phyloP scores from a whole-genome alignment of 2,797 vertebrate species.

The Rhinatrema bivittatum region DNA sequence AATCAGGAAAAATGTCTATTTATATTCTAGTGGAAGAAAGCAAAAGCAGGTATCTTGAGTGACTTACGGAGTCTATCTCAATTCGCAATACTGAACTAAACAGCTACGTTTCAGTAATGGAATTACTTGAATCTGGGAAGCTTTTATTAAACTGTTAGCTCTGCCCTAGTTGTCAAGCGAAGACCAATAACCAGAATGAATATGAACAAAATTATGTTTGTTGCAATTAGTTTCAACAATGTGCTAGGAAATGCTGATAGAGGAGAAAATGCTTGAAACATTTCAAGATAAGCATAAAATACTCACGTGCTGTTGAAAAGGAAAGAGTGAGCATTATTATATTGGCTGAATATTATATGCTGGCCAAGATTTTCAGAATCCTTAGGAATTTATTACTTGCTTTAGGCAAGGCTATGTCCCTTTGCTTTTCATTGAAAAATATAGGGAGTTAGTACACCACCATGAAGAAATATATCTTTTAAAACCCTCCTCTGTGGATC shows the following conservation, averaged over 20 bases:
- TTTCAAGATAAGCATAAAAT: background rate
- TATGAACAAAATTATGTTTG: slow-evolving; percentile 1
- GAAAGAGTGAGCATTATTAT: too few species aligned
- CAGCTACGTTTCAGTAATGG: slow-evolving; percentile 6
- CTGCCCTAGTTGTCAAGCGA: slow-evolving; percentile 3
- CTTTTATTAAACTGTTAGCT: background rate
- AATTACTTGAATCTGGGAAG: background rate
- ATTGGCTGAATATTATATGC: too few species aligned
- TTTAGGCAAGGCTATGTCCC: background rate
- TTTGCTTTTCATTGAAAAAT: too few species aligned
- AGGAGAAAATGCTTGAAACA: background rate
- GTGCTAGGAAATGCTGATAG: background rate
- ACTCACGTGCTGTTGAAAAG: background rate
- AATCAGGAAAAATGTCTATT: background rate
- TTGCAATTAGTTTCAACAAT: background rate
- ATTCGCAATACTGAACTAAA: too few species aligned
- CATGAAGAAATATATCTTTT: too few species aligned
- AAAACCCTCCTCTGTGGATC: too few species aligned
- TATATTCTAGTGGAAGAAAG: background rate
- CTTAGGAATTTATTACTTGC: too few species aligned
- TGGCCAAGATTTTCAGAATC: too few species aligned
- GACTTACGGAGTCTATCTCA: too few species aligned
- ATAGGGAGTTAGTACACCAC: too few species aligned
- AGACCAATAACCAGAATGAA: slow-evolving; percentile 6
- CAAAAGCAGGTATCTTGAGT: too few species aligned